Conservation (phyloP, 2,888 invertebrate species). For the Mythimna impura region DNA sequence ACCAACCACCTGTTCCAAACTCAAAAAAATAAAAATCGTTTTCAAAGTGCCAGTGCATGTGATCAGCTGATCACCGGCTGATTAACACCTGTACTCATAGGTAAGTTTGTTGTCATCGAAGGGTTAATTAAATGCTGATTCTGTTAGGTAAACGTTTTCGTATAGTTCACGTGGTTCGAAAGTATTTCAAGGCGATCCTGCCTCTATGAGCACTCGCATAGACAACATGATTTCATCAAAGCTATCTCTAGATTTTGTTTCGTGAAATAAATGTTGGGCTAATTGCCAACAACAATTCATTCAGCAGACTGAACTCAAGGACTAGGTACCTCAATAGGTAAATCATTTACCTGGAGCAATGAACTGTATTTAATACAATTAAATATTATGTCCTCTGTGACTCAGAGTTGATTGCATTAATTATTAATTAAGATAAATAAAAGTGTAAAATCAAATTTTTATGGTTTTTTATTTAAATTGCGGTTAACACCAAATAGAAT, state of each 20-base stretch:
- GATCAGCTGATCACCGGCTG: slow-evolving; percentile 56
- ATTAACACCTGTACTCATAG: slow-evolving; percentile 70
- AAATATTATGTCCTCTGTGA: slow-evolving; percentile 15
- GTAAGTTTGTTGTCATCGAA: slow-evolving; percentile 75
- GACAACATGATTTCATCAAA: slow-evolving; percentile 66
- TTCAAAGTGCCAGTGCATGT: slow-evolving; percentile 62
- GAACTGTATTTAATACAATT: slow-evolving; percentile 12
- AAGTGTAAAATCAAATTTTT: not conserved
- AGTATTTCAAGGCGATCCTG: slow-evolving; percentile 90
- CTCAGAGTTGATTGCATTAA: not conserved
- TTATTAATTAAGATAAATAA: not conserved
- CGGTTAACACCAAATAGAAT: slow-evolving; percentile 3
- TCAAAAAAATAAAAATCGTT: slow-evolving; percentile 44
- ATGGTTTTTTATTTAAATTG: slow-evolving; percentile 5
- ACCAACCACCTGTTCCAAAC: slow-evolving; percentile 60
- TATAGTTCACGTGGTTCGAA: slow-evolving; percentile 87
- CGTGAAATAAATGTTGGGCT: slow-evolving; percentile 40
- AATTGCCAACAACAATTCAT: slow-evolving; percentile 33
- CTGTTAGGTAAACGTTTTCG: slow-evolving; percentile 85
- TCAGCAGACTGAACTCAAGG: slow-evolving; percentile 42
- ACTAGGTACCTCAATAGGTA: not conserved
- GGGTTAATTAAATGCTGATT: slow-evolving; percentile 79
- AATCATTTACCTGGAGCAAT: slow-evolving; percentile 21
- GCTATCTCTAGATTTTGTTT: slow-evolving; percentile 47
- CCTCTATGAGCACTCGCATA: slow-evolving; percentile 76